These are phyloP conservation scores for Tachysurus vachellii DNA, from an alignment of 2,113 vertebrate genomes.

Conservation along the genomic window DNA sequence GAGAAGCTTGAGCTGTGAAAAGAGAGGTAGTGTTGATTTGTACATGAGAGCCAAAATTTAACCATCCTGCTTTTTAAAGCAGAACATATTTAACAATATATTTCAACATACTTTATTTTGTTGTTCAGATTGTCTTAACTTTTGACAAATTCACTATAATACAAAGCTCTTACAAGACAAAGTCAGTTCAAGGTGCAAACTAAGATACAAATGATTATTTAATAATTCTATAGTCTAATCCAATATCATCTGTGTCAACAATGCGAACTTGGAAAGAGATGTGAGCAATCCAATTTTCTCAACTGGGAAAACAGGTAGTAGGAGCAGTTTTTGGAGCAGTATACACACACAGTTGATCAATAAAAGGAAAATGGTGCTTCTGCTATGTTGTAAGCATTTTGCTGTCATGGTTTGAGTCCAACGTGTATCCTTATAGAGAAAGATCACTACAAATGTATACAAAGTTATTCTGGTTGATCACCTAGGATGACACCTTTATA, in stretches of 20 bases:
- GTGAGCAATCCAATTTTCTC: not conserved
- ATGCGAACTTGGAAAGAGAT: not conserved
- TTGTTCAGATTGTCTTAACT: not conserved
- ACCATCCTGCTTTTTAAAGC: not conserved
- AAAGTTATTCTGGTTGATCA: not conserved
- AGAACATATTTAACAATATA: not conserved
- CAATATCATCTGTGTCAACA: not conserved
- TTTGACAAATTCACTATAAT: not conserved
- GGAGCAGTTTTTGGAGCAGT: not conserved
- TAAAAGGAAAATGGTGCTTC: not conserved
- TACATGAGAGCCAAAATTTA: not conserved
- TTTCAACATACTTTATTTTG: not conserved
- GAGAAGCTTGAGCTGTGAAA: not conserved
- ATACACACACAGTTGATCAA: not conserved
- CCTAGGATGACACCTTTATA: not conserved
- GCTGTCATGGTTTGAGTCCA: not conserved
- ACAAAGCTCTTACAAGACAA: not conserved
- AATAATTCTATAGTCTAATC: not conserved
- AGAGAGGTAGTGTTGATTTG: not conserved
- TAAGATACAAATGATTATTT: not conserved
- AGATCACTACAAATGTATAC: not conserved
- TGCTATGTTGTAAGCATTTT: not conserved
- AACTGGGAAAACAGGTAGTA: not conserved
- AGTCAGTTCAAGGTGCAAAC: not conserved
- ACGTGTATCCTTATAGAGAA: not conserved